Evolutionary conservation across 2,888 invertebrate genomes (phyloP).

Genomic region (Trichacis sp.): DNA sequence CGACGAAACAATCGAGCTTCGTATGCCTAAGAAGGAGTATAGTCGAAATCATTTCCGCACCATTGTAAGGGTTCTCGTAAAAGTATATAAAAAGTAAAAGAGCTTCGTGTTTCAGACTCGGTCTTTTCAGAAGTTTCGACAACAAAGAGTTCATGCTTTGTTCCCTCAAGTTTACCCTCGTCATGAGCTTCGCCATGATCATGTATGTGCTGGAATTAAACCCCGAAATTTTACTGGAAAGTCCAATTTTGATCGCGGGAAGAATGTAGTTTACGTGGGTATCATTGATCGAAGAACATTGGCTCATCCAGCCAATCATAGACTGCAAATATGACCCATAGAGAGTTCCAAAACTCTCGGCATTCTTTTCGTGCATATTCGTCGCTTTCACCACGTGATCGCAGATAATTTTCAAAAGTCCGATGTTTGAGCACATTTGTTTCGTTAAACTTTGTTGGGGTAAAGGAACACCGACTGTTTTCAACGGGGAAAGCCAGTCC

Average conservation of each 20-base stretch:
- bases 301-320: constrained; percentile 78
- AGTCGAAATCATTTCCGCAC: constrained; percentile 70
- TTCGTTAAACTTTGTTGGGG: constrained; percentile 80
- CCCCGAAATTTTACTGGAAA: constrained; percentile 77
- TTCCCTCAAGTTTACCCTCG: constrained; percentile 74
- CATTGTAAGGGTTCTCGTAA: constrained; percentile 75
- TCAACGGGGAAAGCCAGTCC: constrained; percentile 81
- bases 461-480: constrained; percentile 81
- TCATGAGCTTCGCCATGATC: constrained; percentile 78
- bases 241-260: constrained; percentile 78
- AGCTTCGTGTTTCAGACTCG: constrained; percentile 74
- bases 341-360: constrained; percentile 76
- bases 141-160: constrained; percentile 75
- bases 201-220: constrained; percentile 82
- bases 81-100: constrained; percentile 78
- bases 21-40: constrained; percentile 71
- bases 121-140: constrained; percentile 71
- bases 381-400: constrained; percentile 73
- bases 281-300: constrained; percentile 72
- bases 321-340: constrained; percentile 86
- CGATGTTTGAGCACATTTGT: constrained; percentile 76
- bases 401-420: constrained; percentile 76
- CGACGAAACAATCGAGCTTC: constrained; percentile 69
- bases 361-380: constrained; percentile 73
- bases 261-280: constrained; percentile 78